These are phyloP conservation scores for Hyles euphorbiae DNA, from an alignment of 1,140 invertebrate genomes.

Conservation along the genomic window DNA sequence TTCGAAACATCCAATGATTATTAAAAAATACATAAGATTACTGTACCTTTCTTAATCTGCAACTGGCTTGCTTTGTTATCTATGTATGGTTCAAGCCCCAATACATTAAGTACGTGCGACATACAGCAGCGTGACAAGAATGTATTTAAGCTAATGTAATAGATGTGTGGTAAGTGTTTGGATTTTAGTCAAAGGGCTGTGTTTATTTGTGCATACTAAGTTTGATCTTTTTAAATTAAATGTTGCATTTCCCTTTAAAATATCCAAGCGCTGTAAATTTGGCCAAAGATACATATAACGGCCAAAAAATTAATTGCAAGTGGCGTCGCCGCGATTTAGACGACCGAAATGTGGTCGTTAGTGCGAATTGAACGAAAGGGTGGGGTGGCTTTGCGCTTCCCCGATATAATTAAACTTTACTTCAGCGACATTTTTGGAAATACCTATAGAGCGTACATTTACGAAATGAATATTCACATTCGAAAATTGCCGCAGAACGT, in stretches of 20 bases:
- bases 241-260: not conserved
- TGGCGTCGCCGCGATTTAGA: conserved; percentile 60
- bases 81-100: no score
- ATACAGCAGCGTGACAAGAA: no score
- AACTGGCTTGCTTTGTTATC: no score
- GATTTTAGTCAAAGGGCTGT: not conserved
- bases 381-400: conserved; percentile 39
- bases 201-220: not conserved
- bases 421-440: conserved; percentile 13
- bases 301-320: conserved; percentile 67
- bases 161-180: no score
- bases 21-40: no score
- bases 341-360: conserved; percentile 64
- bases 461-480: not conserved
- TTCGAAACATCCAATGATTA: no score
- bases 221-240: not conserved
- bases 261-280: conserved; percentile 5
- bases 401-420: conserved; percentile 60
- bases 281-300: conserved; percentile 38
- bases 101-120: no score
- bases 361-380: conserved; percentile 55
- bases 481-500: not conserved
- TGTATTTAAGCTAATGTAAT: no score
- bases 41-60: no score
- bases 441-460: not conserved